Base-by-base conservation (phyloP, 2,888 invertebrate species). In the Eupithecia inturbata region DNA sequence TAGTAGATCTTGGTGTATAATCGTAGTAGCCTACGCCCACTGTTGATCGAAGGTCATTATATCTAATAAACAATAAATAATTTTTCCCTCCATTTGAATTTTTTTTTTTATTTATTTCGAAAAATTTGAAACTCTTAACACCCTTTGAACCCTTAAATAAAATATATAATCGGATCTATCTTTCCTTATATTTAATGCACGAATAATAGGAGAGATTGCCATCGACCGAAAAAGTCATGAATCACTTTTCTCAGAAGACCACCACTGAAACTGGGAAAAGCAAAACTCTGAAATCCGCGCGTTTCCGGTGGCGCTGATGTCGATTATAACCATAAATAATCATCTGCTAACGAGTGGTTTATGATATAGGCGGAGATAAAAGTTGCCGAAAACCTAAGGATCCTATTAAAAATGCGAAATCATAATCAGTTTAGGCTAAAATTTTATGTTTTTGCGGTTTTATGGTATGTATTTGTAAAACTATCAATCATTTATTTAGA, bases 281-380 rank as follows among this genome's bases (percentile, higher is more conserved):
- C 78, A 83, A 78, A 73, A 74, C 77, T 72, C 79, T 67, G 64
- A 85, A 84, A 85, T 84, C 86, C 86, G 80, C 87, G 88, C 83
- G 87, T 87, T 87, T 92, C 92, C 92, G 91, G 91, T 90, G 91
- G 91, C 91, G 92, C 89, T 88, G 69, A 10, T 83, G 75, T 74
- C 78, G 28, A 68, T 67, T 75, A 78, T 78, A 75, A n/a, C 66
- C 39, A 63, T 70, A 70, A 70, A 70, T 49, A 62, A 49, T 69
- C 49, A 67, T 67, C 26, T 39, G n/a, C 68, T 66, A 63, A 60
- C 28, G 36, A 66, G 57, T 70, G 12, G 68, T 67, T 70, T 68
- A 71, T 70, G 70, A 68, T 71, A 19, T 68, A 64, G 36, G 22
- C 6, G 22, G 57, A 66, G 70, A 73, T 74, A 36, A 77, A 71